Evolutionary conservation across 2,113 vertebrate species (phyloP), one percentile per base, ranked within the genome.

Genomic region (Platysteira castanea): DNA sequence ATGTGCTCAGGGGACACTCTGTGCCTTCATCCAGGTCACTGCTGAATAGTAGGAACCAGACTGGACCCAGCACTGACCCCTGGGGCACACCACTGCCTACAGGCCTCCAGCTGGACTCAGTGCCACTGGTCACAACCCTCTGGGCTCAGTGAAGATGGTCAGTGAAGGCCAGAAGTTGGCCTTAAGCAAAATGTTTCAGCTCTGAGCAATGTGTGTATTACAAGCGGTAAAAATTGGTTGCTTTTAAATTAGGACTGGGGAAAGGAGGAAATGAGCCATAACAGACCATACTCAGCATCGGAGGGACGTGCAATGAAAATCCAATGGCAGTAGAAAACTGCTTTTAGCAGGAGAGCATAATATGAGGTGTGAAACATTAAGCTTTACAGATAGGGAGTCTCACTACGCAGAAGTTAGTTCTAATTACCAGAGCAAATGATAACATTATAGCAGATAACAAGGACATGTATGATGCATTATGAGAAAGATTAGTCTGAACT

Each of bases 1-100:
- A 68, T 0, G 0, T 44, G 22, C 23, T 37, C 30, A 27, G 52
- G 44, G 21, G 16, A 10, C 27, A 5, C 53, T 46, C 7, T 52
- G 27, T 37, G 21, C 53, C 37, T 59, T 52, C 84, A 31, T 44
- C 53, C 53, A 77, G 37, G 37, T 52, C 53, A 37, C 27, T 77
- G 21, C 17, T 52, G 31, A 37, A 10, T 9, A 11, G 27, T 6
- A 10, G 6, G 37, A 42, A 15, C 44, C 59, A 21, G 44, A 14
- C 9, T 50, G 6, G 65, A 18, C 17, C 71, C 53, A 59, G 30
- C 26, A 14, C 31, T 42, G 61, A 10, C 13, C 61, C 71, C 20
- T 57, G 30, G 52, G 42, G 5, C 50, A 49, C 35, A 57, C 1
- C 44, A 35, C n/a, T 7, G 2, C 42, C 52, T 10, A 2, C 16